Evolutionary conservation across 2,113 vertebrate species (phyloP).

Genomic region (Dolichotis patagonum): DNA sequence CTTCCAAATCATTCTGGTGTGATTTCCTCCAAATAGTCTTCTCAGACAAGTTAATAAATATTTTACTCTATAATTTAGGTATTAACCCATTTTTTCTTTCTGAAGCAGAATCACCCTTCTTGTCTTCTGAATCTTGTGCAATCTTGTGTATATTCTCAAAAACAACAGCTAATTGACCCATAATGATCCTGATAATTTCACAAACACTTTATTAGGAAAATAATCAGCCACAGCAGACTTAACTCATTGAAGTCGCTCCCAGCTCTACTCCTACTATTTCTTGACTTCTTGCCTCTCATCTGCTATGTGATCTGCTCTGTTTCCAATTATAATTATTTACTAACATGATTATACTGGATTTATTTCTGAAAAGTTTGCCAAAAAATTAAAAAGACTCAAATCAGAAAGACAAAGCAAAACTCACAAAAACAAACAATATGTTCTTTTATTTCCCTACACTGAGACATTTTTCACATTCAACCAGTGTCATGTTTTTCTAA

Average conservation of each 20-base stretch:
- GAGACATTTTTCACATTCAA: slow-evolving; percentile 11
- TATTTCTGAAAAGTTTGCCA: background rate
- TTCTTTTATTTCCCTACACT: background rate
- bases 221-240: background rate
- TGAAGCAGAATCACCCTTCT: slow-evolving; percentile 14
- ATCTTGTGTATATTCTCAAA: slow-evolving; percentile 17
- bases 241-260: background rate
- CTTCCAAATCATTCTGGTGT: background rate
- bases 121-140: slow-evolving; percentile 24
- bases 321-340: slow-evolving; percentile 22
- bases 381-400: background rate
- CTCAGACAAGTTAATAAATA: background rate
- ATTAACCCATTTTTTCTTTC: slow-evolving; percentile 31
- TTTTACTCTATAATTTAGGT: background rate
- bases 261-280: background rate
- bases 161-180: background rate
- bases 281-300: slow-evolving; percentile 3
- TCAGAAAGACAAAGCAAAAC: background rate
- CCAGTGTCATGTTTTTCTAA: background rate
- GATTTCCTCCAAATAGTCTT: background rate
- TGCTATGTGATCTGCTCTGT: slow-evolving; percentile 25
- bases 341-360: background rate
- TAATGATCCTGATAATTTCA: slow-evolving; percentile 36
- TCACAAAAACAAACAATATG: background rate
- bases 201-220: slow-evolving; percentile 41